phyloP scores from a whole-genome alignment of 2,113 vertebrate species.

The Pseudorhombus dupliciocellatus region DNA sequence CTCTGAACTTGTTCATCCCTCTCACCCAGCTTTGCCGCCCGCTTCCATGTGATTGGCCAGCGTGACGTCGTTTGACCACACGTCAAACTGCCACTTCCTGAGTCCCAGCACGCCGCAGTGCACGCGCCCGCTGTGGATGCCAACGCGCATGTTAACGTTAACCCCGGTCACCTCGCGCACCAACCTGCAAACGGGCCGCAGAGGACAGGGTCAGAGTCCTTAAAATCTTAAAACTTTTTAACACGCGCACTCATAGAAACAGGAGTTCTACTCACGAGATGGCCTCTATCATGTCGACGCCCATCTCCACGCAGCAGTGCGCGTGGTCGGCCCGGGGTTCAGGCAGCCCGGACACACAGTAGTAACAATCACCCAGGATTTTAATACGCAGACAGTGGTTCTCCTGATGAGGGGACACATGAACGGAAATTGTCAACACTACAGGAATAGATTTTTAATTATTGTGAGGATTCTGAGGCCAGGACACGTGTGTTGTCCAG shows the following conservation, averaged over 20 bases:
- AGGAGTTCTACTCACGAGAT: constrained; percentile 88
- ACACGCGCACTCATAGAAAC: neutral
- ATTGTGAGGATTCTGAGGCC: neutral
- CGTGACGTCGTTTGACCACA: constrained; percentile 97
- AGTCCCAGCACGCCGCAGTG: constrained; percentile 95
- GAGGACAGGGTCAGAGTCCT: neutral
- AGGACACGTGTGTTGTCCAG: too few relatives aligned
- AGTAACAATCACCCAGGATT: constrained; percentile 96
- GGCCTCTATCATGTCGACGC: constrained; percentile 97
- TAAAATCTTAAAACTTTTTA: neutral
- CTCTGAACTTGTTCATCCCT: neutral
- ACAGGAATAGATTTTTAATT: neutral
- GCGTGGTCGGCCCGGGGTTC: constrained; percentile 94
- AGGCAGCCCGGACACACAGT: constrained; percentile 93
- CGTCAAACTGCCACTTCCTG: constrained; percentile 97
- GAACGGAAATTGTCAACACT: neutral
- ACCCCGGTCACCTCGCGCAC: constrained; percentile 95
- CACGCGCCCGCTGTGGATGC: constrained; percentile 95
- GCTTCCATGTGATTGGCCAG: constrained; percentile 98
- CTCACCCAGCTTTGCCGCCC: constrained; percentile 93
- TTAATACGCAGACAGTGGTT: constrained; percentile 97
- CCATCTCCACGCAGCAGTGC: constrained; percentile 98
- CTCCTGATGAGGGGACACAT: constrained; percentile 77
- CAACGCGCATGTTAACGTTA: constrained; percentile 98
- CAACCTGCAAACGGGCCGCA: constrained; percentile 78